phyloP scores from a whole-genome alignment of 2,888 invertebrate species.

The Aplocera efformata region DNA sequence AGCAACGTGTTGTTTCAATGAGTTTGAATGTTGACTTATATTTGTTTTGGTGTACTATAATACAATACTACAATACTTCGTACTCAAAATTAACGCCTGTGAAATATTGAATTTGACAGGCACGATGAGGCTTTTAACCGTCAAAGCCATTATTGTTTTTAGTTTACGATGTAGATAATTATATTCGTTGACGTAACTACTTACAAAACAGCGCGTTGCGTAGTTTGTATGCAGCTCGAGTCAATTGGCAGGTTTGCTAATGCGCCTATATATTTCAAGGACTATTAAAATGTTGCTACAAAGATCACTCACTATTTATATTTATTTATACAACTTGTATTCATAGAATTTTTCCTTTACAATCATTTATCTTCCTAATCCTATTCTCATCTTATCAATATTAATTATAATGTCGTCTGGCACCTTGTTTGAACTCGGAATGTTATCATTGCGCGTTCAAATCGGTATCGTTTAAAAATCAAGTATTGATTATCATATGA shows the following conservation, averaged over 20 bases:
- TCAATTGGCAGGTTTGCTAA: constrained; percentile 42
- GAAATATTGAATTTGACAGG: constrained; percentile 8
- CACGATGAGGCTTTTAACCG: constrained; percentile 5
- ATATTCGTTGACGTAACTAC: constrained; percentile 18
- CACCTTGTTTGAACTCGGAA: too few species aligned
- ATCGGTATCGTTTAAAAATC: too few species aligned
- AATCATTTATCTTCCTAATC: too few species aligned
- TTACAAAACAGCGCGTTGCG: constrained; percentile 23
- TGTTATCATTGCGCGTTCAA: too few species aligned
- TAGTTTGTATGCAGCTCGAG: constrained; percentile 34
- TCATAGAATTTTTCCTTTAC: constrained; percentile 4
- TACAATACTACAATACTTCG: constrained; percentile 7
- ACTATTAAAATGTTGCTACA: constrained; percentile 10
- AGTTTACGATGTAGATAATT: constrained; percentile 13
- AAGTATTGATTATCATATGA: too few species aligned
- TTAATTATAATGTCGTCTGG: too few species aligned
- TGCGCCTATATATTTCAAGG: constrained; percentile 30
- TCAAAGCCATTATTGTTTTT: constrained; percentile 7
- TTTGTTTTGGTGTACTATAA: constrained; percentile 16
- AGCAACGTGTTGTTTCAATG: constrained; percentile 30
- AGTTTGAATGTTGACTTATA: constrained; percentile 20
- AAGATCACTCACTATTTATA: constrained; percentile 6
- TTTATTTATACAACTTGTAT: constrained; percentile 7
- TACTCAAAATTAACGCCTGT: constrained; percentile 11
- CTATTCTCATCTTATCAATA: too few species aligned